These are phyloP conservation scores for Caenorhabditis wallacei DNA, from an alignment of 2,888 invertebrate genomes.

Conservation along the genomic window DNA sequence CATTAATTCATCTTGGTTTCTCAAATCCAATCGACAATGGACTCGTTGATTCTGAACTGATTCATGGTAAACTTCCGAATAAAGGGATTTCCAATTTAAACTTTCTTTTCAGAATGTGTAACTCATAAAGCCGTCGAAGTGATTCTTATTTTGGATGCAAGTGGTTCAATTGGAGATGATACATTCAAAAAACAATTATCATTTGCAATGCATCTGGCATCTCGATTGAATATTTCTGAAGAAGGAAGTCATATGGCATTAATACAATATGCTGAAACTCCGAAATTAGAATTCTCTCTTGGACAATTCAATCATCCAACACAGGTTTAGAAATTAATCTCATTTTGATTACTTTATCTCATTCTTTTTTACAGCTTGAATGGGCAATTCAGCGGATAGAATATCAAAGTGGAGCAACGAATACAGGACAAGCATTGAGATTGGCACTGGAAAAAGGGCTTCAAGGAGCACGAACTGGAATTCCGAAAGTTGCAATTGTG, in stretches of 20 bases:
- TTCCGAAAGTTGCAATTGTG: conserved; percentile 83
- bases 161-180: conserved; percentile 83
- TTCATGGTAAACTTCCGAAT: conserved; percentile 74
- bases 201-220: conserved; percentile 83
- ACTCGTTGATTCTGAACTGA: conserved; percentile 80
- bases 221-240: conserved; percentile 83
- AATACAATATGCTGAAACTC: conserved; percentile 83
- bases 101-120: conserved; percentile 74
- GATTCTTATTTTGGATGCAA: conserved; percentile 84
- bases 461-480: conserved; percentile 78
- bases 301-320: conserved; percentile 78
- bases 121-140: conserved; percentile 83
- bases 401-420: conserved; percentile 81
- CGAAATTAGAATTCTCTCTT: conserved; percentile 82
- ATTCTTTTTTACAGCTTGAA: conserved; percentile 75
- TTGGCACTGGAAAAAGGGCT: conserved; percentile 76
- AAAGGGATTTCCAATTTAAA: neutral
- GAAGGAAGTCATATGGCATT: conserved; percentile 83
- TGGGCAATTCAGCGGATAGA: conserved; percentile 80
- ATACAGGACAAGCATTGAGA: conserved; percentile 81
- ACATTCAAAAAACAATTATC: conserved; percentile 79
- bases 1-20: neutral
- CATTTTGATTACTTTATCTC: neutral
- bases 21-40: conserved; percentile 81
- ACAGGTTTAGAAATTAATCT: conserved; percentile 65